phyloP scores from a whole-genome alignment of 2,888 invertebrate genomes.

The Lepas anatifera region DNA sequence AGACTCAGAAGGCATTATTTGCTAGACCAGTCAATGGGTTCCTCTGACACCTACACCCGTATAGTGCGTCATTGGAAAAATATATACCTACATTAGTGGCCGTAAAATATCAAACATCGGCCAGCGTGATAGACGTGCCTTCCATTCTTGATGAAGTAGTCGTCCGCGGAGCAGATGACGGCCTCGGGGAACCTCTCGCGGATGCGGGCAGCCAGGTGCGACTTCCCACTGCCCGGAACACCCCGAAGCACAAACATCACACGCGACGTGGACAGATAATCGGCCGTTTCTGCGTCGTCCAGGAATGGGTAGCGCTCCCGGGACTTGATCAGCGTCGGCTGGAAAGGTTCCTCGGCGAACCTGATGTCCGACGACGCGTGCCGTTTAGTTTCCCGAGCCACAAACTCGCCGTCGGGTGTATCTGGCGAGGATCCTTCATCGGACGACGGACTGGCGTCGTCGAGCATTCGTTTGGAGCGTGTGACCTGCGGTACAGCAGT shows the following conservation, averaged over 20 bases:
- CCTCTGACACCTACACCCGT: too few relatives aligned
- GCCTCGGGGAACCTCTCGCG: conserved; percentile 11
- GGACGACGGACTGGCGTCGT: too few relatives aligned
- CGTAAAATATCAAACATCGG: too few relatives aligned
- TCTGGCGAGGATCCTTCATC: too few relatives aligned
- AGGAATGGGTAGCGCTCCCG: background rate
- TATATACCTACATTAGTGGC: too few relatives aligned
- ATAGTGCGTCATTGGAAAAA: too few relatives aligned
- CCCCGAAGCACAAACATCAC: conserved; percentile 17
- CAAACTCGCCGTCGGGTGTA: background rate
- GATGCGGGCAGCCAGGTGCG: conserved; percentile 7
- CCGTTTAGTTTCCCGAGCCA: too few relatives aligned
- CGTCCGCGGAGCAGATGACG: conserved; percentile 9
- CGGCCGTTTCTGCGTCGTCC: background rate
- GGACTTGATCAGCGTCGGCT: background rate
- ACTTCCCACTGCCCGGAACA: conserved; percentile 19
- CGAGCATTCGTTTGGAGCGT: too few relatives aligned
- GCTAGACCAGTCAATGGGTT: too few relatives aligned
- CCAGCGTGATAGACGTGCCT: background rate
- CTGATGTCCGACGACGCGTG: too few relatives aligned
- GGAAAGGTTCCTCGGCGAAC: background rate
- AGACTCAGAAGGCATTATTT: too few relatives aligned
- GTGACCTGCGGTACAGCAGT: too few relatives aligned
- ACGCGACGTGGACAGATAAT: background rate
- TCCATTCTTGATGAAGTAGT: conserved; percentile 14